Base-by-base conservation (phyloP, 2,113 vertebrate species). In the Psilopsiagon aymara region DNA sequence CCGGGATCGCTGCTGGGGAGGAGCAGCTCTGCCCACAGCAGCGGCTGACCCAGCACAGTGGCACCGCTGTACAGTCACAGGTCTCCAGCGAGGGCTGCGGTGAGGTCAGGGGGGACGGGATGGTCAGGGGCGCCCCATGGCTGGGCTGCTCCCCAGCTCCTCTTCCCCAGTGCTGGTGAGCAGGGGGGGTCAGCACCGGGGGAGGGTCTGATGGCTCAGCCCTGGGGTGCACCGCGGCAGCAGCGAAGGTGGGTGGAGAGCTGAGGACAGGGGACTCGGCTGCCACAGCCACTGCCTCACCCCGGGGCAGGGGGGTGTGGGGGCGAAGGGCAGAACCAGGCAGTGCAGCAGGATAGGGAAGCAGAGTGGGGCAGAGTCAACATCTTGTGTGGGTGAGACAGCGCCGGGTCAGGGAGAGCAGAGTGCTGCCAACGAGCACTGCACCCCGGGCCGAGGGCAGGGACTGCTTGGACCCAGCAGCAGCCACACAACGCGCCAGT, bases 351-450 rank as follows among this genome's bases (percentile, higher is more conserved):
- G 73, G 41, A 80, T 82, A 76, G 70, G 94, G 94, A 94, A 96
- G 88, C 55, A 0, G 29, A 3, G 13, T 6, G 2, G 10, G 21
- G 76, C 73, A 60, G 70, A 92, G 87, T 90, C 96, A 92, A 52
- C 6, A 13, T 87, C 96, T 96, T 92, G 95, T 94, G 94, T 11
- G 15, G 23, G 39, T 93, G 95, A 95, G 67, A 82, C 95, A 93
- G 80, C 35, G 2, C 18, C 0, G 5, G 39, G 62, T 1, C 1
- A 2, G 12, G 20, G 44, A 49, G 29, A 82, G 59, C 83, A 46
- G n/a, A 44, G 13, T 1, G 47, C 0, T 0, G 59, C 19, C 0
- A 0, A 31, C 0, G 1, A 62, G 29, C 66, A 85, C 53, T 29
- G 23, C 0, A 0, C 62, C 62, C 73, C 12, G 13, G 4, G 55